phyloP scores from a whole-genome alignment of 2,888 invertebrate genomes.

The Drosophila putrida region DNA sequence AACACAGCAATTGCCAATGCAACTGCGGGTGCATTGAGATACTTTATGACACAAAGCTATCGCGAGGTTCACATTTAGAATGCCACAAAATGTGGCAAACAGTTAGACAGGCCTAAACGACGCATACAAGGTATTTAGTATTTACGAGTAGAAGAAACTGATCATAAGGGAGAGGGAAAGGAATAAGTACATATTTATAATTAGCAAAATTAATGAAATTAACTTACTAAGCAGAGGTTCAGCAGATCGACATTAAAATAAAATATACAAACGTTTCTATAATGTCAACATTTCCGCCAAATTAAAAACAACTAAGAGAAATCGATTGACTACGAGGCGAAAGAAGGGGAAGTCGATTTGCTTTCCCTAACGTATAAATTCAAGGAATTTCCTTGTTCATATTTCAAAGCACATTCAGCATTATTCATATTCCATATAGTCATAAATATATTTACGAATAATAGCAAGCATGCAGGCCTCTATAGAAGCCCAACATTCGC shows the following conservation, averaged over 20 bases:
- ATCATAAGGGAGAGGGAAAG: background rate
- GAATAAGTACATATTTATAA: conserved; percentile 32
- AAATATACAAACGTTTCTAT: conserved; percentile 40
- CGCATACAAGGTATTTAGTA: conserved; percentile 75
- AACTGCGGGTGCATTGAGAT: conserved; percentile 69
- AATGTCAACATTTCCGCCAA: conserved; percentile 7
- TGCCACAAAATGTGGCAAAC: conserved; percentile 15
- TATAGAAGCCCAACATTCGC: conserved; percentile 20
- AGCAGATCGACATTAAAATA: conserved; percentile 12
- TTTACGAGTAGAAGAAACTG: conserved; percentile 32
- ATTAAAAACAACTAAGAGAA: background rate
- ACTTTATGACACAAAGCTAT: conserved; percentile 77
- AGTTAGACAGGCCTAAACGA: conserved; percentile 67
- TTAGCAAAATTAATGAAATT: conserved; percentile 48
- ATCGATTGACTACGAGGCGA: background rate
- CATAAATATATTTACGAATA: conserved; percentile 20
- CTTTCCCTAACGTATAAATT: background rate
- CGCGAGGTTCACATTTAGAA: conserved; percentile 76
- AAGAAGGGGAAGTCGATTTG: background rate
- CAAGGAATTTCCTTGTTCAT: background rate
- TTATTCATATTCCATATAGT: conserved; percentile 41
- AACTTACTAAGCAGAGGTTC: conserved; percentile 15
- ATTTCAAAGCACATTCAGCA: conserved; percentile 29
- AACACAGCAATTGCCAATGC: conserved; percentile 56
- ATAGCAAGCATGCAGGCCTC: conserved; percentile 30